phyloP scores from a whole-genome alignment of 2,888 invertebrate species.

The Watsonalla binaria region DNA sequence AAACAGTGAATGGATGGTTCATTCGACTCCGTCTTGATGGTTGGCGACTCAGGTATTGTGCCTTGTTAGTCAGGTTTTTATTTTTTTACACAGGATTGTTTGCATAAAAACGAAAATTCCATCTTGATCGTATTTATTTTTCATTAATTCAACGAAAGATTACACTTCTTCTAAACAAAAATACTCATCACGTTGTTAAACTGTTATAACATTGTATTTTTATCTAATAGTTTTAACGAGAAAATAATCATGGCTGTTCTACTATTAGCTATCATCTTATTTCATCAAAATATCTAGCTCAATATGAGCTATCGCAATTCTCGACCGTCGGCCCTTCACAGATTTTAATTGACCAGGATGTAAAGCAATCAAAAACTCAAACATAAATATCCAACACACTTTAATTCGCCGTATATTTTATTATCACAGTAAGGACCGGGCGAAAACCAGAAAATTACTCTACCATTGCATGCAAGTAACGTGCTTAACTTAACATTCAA shows the following conservation, averaged over 20 bases:
- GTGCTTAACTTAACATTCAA: conserved; percentile 46
- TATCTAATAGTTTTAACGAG: conserved; percentile 50
- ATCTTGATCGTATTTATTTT: conserved; percentile 72
- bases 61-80: background rate
- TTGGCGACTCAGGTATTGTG: background rate
- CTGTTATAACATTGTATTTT: conserved; percentile 46
- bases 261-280: conserved; percentile 62
- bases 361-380: conserved; percentile 48
- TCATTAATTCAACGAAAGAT: conserved; percentile 65
- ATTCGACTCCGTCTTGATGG: background rate
- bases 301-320: conserved; percentile 75
- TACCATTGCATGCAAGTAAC: conserved; percentile 71
- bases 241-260: conserved; percentile 64
- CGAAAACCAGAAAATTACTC: conserved; percentile 75
- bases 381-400: conserved; percentile 41
- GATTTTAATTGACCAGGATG: conserved; percentile 56
- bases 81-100: conserved; percentile 3
- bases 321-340: conserved; percentile 63
- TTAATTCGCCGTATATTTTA: conserved; percentile 48
- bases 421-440: conserved; percentile 75
- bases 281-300: conserved; percentile 69
- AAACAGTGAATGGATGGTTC: background rate
- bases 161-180: conserved; percentile 55
- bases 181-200: conserved; percentile 54
- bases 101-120: conserved; percentile 41